These are phyloP conservation scores for Vannuccia rotundouncinata DNA, from an alignment of 2,888 invertebrate genomes.

Conservation along the genomic window DNA sequence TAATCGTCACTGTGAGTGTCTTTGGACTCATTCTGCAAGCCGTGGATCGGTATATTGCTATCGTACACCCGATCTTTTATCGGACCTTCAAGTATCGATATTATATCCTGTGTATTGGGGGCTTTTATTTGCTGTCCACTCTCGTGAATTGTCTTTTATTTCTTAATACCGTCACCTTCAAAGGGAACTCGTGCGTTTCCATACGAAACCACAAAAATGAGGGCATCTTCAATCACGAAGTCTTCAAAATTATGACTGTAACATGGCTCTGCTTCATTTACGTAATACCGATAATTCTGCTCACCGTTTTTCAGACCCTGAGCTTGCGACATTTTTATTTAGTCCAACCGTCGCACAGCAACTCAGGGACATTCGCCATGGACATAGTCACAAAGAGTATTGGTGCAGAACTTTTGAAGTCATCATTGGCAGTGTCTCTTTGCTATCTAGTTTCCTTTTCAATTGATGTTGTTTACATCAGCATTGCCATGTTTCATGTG, in stretches of 20 bases:
- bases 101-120: neutral
- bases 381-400: neutral
- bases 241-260: neutral
- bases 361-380: neutral
- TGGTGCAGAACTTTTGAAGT: neutral
- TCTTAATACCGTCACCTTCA: neutral
- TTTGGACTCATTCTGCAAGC: neutral
- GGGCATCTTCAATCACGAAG: neutral
- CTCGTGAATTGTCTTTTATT: neutral
- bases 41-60: neutral
- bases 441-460: neutral
- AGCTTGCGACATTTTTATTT: neutral
- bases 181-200: neutral
- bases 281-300: neutral
- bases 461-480: neutral
- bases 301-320: neutral
- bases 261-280: neutral
- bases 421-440: neutral
- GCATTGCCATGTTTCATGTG: neutral
- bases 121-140: neutral
- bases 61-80: neutral
- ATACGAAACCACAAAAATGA: neutral
- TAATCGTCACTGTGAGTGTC: neutral
- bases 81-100: neutral
- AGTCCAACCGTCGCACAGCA: neutral